Evolutionary conservation across 1,140 invertebrate genomes (phyloP).

Genomic region (Cydia strobilella): DNA sequence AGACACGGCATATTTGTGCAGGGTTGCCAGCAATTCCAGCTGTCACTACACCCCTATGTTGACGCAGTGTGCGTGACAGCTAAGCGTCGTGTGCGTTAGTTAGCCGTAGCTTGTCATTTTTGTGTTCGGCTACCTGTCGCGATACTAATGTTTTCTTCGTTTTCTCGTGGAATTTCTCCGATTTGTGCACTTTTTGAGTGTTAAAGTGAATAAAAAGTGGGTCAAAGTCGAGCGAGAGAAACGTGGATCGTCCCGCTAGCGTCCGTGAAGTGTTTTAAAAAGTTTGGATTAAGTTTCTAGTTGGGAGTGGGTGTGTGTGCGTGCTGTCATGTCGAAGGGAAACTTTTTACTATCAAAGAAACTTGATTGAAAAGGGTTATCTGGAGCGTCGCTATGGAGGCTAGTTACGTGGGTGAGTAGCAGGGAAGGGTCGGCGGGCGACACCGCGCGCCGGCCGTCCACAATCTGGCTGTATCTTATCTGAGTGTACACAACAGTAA

Average conservation of each 20-base stretch:
- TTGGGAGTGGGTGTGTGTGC: constrained; percentile 62
- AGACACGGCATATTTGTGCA: neutral
- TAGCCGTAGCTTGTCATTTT: constrained; percentile 8
- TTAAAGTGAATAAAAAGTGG: constrained; percentile 42
- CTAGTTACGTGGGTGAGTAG: constrained; percentile 64
- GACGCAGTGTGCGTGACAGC: constrained; percentile 14
- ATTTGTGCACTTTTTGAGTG: constrained; percentile 40
- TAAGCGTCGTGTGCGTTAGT: neutral
- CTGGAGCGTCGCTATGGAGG: constrained; percentile 56
- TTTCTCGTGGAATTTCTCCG: constrained; percentile 39
- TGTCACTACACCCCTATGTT: constrained; percentile 13
- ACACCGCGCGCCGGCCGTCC: neutral
- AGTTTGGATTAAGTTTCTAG: constrained; percentile 52
- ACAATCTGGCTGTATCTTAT: constrained; percentile 18
- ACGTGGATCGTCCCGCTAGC: neutral
- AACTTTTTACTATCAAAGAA: constrained; percentile 63
- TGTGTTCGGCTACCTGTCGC: constrained; percentile 39
- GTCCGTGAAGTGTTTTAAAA: constrained; percentile 55
- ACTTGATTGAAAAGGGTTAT: constrained; percentile 53
- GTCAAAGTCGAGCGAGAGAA: constrained; percentile 35
- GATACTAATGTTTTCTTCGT: constrained; percentile 39
- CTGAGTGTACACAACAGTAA: constrained; percentile 14
- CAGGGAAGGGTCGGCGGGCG: neutral
- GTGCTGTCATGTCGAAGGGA: constrained; percentile 70
- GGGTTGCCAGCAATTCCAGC: constrained; percentile 8